Evolutionary conservation across 2,888 invertebrate genomes (phyloP).

Genomic region (Drosophila bunnanda): DNA sequence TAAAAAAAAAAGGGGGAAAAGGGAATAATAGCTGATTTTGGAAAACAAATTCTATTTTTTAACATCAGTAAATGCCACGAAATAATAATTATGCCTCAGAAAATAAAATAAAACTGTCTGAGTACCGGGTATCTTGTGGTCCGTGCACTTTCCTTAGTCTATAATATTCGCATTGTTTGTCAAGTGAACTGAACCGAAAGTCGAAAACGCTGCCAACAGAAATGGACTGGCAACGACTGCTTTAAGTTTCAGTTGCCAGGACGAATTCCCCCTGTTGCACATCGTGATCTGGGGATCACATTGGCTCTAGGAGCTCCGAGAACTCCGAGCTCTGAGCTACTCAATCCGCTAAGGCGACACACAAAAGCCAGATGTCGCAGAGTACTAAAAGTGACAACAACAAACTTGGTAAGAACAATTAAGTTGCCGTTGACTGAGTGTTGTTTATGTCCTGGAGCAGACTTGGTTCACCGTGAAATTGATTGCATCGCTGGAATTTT

Average conservation of each 20-base stretch:
- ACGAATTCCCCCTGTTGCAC: slow-evolving; percentile 50
- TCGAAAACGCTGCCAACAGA: background rate
- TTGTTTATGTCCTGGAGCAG: slow-evolving; percentile 34
- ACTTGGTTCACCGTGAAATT: slow-evolving; percentile 62
- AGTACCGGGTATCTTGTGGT: background rate
- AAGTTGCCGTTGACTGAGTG: slow-evolving; percentile 56
- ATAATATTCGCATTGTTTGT: background rate
- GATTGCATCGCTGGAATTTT: slow-evolving; percentile 70
- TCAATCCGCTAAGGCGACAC: slow-evolving; percentile 32
- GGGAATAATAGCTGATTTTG: background rate
- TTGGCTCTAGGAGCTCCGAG: background rate
- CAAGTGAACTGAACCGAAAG: slow-evolving; percentile 32
- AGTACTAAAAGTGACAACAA: slow-evolving; percentile 25
- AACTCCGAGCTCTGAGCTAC: slow-evolving; percentile 2
- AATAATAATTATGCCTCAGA: background rate
- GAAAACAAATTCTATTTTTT: background rate
- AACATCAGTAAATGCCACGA: background rate
- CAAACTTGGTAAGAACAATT: slow-evolving; percentile 61
- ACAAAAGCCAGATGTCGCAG: slow-evolving; percentile 13
- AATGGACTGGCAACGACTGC: slow-evolving; percentile 17
- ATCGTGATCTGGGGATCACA: background rate
- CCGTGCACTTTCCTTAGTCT: background rate
- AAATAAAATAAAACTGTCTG: background rate
- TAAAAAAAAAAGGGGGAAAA: background rate
- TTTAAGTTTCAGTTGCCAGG: slow-evolving; percentile 32